Conservation (phyloP, 2,888 invertebrate species). For the Lepidocyrtoides sp. region DNA sequence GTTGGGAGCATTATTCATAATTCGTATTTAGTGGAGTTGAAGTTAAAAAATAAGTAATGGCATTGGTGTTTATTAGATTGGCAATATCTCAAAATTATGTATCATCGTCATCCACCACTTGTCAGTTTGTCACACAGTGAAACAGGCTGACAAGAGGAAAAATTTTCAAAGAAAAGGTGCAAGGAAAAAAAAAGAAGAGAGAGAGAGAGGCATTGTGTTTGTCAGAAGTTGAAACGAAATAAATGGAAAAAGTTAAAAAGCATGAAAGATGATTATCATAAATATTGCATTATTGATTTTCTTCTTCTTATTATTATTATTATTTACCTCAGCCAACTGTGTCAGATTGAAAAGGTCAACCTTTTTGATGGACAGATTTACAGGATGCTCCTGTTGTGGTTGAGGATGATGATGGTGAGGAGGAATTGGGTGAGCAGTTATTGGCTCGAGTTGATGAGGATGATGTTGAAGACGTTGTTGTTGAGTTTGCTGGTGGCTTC, state of each 20-base stretch:
- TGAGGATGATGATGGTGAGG: neutral
- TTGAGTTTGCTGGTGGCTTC: constrained; percentile 36
- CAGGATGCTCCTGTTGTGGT: constrained; percentile 80
- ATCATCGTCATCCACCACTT: constrained; percentile 66
- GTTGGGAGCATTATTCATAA: neutral
- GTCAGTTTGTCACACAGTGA: constrained; percentile 68
- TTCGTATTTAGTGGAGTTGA: neutral
- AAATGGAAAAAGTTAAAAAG: constrained; percentile 56
- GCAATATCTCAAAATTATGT: constrained; percentile 69
- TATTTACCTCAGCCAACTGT: constrained; percentile 89
- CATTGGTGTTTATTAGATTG: constrained; percentile 69
- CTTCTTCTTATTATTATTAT: neutral
- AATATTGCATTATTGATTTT: constrained; percentile 20
- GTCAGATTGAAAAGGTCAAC: constrained; percentile 91
- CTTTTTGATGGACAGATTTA: constrained; percentile 84
- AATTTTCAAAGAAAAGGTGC: constrained; percentile 6
- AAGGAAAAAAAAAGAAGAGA: neutral
- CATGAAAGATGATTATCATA: constrained; percentile 41
- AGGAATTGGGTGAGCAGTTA: constrained; percentile 52
- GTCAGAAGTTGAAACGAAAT: neutral
- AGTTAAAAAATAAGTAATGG: neutral
- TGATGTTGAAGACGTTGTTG: neutral
- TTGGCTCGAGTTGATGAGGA: constrained; percentile 48
- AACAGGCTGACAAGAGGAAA: constrained; percentile 48
- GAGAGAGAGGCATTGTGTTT: neutral